Base-by-base conservation (phyloP, 2,797 vertebrate species). In the Pogonophryne albipinna region DNA sequence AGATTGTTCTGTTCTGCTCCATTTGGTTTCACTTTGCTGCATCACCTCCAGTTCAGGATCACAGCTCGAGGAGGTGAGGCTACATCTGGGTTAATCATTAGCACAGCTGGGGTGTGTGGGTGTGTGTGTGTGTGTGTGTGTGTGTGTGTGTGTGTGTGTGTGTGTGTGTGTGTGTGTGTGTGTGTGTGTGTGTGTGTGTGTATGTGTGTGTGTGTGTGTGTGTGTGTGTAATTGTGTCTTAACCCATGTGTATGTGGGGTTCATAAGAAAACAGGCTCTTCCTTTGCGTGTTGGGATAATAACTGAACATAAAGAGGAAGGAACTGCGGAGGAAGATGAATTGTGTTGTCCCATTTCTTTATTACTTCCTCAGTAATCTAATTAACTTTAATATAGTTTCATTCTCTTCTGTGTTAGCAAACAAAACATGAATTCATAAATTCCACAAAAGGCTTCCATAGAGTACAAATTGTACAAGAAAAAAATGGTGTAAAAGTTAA, bases 11-110 rank as follows among this genome's bases (percentile, higher is more conserved):
- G 58, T 70, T 74, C 19, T 0, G 72, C 52, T 1, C 52, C 85
- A 85, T 84, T 84, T 87, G 85, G 80, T 78, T 86, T 85, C 80
- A 81, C 66, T 87, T 80, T 79, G 51, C 81, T 74, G 59, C 60
- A 49, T 83, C 82, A 71, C 68, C 74, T 83, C 69, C 55, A 57
- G 74, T 76, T 75, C 80, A 64, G 71, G 81, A 41, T 83, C 75
- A 81, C 64, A 67, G 76, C 74, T 46, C 1, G 49, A 52, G 57
- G 60, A 82, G 79, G 67, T 53, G 79, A 74, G 47, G 51, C 47
- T 1, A 51, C 86, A 78, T 79, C 76, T 88, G 87, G 60, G 7
- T 66, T 74, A 66, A 55, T 64, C 78, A 76, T 83, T 64, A 71
- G 53, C 60, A 17, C 50, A n/a, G 58, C 52, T 23, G 44, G 38